Evolutionary conservation across 2,113 vertebrate genomes (phyloP).

Genomic region (Mustela lutreola): DNA sequence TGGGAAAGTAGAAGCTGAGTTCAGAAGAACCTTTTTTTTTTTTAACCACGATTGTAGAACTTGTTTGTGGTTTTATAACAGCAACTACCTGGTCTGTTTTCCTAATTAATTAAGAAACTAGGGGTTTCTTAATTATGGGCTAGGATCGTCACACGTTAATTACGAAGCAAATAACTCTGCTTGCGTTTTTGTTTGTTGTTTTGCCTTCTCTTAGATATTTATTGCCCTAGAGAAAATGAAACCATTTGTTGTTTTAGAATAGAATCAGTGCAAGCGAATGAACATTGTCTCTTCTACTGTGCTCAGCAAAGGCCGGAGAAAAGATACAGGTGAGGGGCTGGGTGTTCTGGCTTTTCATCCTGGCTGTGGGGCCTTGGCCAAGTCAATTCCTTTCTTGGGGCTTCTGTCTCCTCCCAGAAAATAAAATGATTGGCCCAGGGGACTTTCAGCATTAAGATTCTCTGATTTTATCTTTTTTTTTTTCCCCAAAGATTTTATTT

Average conservation of each 20-base stretch:
- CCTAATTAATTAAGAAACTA: slow-evolving; percentile 1
- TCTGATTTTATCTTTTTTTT: neutral
- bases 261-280: neutral
- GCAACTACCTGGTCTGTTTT: slow-evolving; percentile 31
- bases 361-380: neutral
- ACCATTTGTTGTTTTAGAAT: slow-evolving; percentile 18
- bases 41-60: neutral
- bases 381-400: neutral
- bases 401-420: neutral
- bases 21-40: neutral
- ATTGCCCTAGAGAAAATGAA: slow-evolving; percentile 52
- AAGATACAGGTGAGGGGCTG: neutral
- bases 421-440: neutral
- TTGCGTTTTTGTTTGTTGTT: neutral
- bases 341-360: neutral
- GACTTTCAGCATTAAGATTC: neutral
- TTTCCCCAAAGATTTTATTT: no score
- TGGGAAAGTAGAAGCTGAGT: neutral
- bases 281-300: neutral
- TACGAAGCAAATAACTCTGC: neutral
- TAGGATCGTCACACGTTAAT: neutral
- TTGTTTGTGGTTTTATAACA: slow-evolving; percentile 33
- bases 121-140: neutral
- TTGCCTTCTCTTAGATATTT: slow-evolving; percentile 13
- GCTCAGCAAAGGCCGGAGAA: neutral